A percentile compares a stretch with the other conserved stretches of the same genome.
Evolutionary conservation across 1,140 invertebrate genomes (phyloP).

Genomic region (Philopotamus ludificatus): DNA sequence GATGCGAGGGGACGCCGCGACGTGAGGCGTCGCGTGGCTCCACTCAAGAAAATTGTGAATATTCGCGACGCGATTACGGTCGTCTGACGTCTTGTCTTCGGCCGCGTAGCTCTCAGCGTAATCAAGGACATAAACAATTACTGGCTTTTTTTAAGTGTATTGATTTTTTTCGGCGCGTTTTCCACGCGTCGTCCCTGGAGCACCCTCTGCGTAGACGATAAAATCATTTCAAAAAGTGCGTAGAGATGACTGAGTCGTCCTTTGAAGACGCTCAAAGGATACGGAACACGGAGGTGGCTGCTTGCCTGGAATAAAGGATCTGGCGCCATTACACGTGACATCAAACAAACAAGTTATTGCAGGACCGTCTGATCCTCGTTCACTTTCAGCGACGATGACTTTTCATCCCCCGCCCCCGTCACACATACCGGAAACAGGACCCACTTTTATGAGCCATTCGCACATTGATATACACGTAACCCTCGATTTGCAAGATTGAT

Average conservation of each 20-base stretch:
- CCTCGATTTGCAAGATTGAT: too few relatives aligned
- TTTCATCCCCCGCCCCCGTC: slow-evolving; percentile 10
- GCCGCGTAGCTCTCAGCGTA: too few relatives aligned
- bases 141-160: too few relatives aligned
- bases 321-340: slow-evolving; percentile 39
- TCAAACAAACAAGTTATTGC: slow-evolving; percentile 42
- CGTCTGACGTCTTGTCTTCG: too few relatives aligned
- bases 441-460: neutral
- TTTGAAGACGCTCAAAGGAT: slow-evolving; percentile 34
- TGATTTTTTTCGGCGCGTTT: too few relatives aligned
- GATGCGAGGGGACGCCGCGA: slow-evolving; percentile 33
- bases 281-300: slow-evolving; percentile 23
- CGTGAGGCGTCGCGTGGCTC: slow-evolving; percentile 9
- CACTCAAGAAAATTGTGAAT: too few relatives aligned
- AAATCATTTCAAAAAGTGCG: slow-evolving; percentile 41
- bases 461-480: too few relatives aligned
- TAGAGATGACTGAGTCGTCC: slow-evolving; percentile 36
- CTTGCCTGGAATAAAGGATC: slow-evolving; percentile 5
- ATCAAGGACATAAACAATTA: too few relatives aligned
- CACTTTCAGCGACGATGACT: slow-evolving; percentile 26
- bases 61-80: too few relatives aligned
- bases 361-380: slow-evolving; percentile 32
- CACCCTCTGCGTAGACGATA: slow-evolving; percentile 26
- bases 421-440: neutral
- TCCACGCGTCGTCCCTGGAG: neutral